phyloP scores from a whole-genome alignment of 37 sponge, comb jelly and placozoan species.

The Chondrosia reniformis region DNA sequence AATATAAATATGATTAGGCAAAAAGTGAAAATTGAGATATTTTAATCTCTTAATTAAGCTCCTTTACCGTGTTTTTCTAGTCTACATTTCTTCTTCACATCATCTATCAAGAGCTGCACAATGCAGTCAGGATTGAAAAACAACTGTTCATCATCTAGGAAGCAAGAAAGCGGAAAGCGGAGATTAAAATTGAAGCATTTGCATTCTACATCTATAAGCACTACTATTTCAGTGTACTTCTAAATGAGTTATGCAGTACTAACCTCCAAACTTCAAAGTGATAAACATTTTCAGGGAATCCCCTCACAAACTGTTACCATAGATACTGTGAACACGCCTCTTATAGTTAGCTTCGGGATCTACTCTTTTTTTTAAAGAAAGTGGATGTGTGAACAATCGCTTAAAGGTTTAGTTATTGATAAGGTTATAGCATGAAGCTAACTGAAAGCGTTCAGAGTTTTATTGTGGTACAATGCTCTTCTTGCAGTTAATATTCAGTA shows the following conservation, averaged over 20 bases:
- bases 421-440: no score
- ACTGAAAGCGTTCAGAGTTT: no score
- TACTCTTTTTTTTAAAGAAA: no score
- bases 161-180: not conserved
- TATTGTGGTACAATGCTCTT: not conserved
- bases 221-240: no score
- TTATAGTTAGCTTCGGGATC: no score
- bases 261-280: conserved; percentile 62
- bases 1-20: not conserved
- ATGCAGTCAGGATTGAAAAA: conserved; percentile 74
- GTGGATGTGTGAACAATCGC: no score
- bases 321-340: no score
- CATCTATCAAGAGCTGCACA: conserved; percentile 37
- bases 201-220: no score
- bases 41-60: not conserved
- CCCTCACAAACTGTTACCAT: no score
- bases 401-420: no score
- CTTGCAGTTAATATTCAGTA: not conserved
- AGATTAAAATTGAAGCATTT: not conserved
- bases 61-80: conserved; percentile 18
- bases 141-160: conserved; percentile 51
- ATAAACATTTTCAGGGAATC: conserved; percentile 40
- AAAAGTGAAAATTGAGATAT: not conserved
- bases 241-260: no score
- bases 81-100: conserved; percentile 53